Base-by-base conservation (phyloP, 2,797 vertebrate genomes). In the Semotilus atromaculatus region DNA sequence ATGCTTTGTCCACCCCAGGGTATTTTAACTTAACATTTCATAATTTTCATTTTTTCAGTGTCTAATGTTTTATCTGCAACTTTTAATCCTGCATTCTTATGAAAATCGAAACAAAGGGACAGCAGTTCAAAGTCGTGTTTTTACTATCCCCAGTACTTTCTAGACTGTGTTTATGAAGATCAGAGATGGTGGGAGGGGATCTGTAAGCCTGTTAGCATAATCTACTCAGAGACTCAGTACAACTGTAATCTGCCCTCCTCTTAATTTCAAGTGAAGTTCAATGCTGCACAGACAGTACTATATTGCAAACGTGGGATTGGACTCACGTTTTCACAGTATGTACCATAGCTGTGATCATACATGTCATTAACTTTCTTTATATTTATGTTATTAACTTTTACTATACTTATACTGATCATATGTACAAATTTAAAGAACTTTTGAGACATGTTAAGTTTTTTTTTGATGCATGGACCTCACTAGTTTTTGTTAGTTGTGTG, bases 141-240 rank as follows among this genome's bases (percentile, higher is more conserved):
- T 31, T 14, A 8, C 21, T 55, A 36, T 62, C 14, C 2, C 16
- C 16, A 11, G 36, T 43, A 18, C 34, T 14, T 60, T 74, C 62
- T 76, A 55, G 38, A 38, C 36, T 64, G 36, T 62, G 36, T 16
- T 75, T 80, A n/a, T 87, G 73, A n/a, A 78, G 80, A 64, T 51
- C 40, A 64, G 58, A 82, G 85, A 83, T 86, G 62, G 38, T 71
- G 43, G 51, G 34, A 68, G 70, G 73, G 71, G 67, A 40, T 58
- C 71, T 85, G 90, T 91, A 91, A 92, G 82, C 89, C 87, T 92
- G 88, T 94, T 92, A 93, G 89, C 77, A 23, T 92, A 93, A 93
- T 93, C 89, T 84, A 9, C 90, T 89, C 79, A 81, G 88, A 91
- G 90, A 90, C 19, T 85, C 88, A 83, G 89, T 88, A 87, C 83